Base-by-base conservation (phyloP, 2,113 vertebrate genomes). In the Serinus canaria region DNA sequence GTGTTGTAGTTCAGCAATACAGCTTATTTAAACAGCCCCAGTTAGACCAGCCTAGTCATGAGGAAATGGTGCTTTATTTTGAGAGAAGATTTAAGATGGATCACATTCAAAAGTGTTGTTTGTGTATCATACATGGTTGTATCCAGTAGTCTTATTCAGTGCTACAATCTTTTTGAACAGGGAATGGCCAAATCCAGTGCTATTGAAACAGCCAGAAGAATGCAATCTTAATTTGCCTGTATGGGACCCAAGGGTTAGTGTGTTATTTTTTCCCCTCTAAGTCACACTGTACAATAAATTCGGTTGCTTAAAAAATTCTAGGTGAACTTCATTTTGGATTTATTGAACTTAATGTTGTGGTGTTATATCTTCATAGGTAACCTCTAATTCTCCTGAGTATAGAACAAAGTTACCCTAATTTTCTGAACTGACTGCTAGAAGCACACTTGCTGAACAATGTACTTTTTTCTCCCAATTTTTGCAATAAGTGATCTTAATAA, bases 181-280 rank as follows among this genome's bases (percentile, higher is more conserved):
- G 99, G 98, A 98, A 98, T 99, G 99, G 99, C 98, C 98, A 93
- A 98, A 98, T 98, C 98, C 99, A 95, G 98, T 99, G 94, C 98
- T 98, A 94, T 97, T 99, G 97, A 98, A 98, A 97, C 98, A 98
- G 78, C 98, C 98, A 84, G 98, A 98, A 97, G 98, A 99, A 97
- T 98, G 98, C 97, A 98, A 98, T 98, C 98, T 98, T 97, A 98
- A 98, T 97, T 98, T 99, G 94, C 99, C 98, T 96, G 98, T 99
- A 66, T 99, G 99, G 99, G 98, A 99, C 97, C 98, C 99, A 95
- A 98, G 98, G 98, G 99, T 99, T 98, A 98, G 97, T 98, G 97
- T 97, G 97, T 97, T 98, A 97, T 98, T 98, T 98, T 98, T 97
- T 97, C 97, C 97, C 97, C 96, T 97, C 95, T 97, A 98, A 98